phyloP scores from a whole-genome alignment of 1,140 invertebrate genomes.

The Lanistes nyassanus region DNA sequence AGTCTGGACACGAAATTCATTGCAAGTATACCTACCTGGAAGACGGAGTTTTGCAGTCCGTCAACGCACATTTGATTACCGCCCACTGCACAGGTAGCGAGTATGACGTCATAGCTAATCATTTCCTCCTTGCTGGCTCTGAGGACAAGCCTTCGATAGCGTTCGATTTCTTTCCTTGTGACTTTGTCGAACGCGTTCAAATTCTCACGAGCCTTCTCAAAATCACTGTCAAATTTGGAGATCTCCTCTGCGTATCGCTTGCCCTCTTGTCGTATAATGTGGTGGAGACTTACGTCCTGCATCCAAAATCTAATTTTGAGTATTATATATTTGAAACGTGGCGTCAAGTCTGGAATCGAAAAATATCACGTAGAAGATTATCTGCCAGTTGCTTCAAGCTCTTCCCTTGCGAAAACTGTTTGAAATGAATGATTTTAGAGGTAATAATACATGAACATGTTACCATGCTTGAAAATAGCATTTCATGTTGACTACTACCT shows the following conservation, averaged over 20 bases:
- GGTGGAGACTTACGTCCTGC: conserved; percentile 41
- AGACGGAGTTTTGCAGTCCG: conserved; percentile 3
- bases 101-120: conserved; percentile 38
- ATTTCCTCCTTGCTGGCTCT: conserved; percentile 38
- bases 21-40: too few species aligned
- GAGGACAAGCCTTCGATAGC: conserved; percentile 33
- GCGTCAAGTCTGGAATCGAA: not conserved
- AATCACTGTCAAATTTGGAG: conserved; percentile 36
- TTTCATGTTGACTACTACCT: too few species aligned
- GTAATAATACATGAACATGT: too few species aligned
- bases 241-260: conserved; percentile 47
- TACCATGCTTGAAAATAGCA: too few species aligned
- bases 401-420: too few species aligned
- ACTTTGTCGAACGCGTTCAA: not conserved
- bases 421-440: too few species aligned
- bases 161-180: conserved; percentile 18
- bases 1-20: too few species aligned
- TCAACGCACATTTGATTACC: conserved; percentile 33
- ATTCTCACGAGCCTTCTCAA: conserved; percentile 4
- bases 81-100: conserved; percentile 44
- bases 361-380: too few species aligned
- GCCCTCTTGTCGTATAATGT: conserved; percentile 41
- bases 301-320: conserved; percentile 3
- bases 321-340: not conserved
- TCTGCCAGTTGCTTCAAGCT: too few species aligned